A percentile compares a stretch with the other conserved stretches of the same genome.
phyloP scores from a whole-genome alignment of 2,113 vertebrate genomes.

The Oryzias woworae region DNA sequence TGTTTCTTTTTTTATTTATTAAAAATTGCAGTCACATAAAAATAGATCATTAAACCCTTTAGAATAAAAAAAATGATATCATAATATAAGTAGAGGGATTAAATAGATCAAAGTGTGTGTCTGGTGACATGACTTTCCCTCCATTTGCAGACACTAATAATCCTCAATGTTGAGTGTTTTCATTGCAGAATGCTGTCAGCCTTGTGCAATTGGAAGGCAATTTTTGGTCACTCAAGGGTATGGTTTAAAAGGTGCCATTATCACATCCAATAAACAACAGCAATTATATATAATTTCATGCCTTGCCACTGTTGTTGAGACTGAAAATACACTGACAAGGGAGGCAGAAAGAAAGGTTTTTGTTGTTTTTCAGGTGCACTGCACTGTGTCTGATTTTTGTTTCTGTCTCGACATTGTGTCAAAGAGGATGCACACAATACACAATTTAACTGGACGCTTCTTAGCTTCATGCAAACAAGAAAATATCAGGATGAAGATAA shows the following conservation, averaged over 20 bases:
- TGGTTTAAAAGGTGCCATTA: conserved; percentile 68
- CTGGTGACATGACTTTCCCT: conserved; percentile 4
- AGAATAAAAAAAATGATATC: background rate
- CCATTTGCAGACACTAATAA: conserved; percentile 5
- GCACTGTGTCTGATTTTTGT: conserved; percentile 3
- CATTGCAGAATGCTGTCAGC: conserved; percentile 55
- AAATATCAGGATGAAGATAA: background rate
- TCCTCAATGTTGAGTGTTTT: conserved; percentile 19
- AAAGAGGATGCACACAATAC: background rate
- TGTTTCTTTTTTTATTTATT: too few species aligned
- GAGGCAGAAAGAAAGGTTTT: conserved; percentile 22
- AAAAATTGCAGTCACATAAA: too few species aligned
- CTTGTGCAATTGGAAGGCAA: conserved; percentile 68
- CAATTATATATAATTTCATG: conserved; percentile 69
- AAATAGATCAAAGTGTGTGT: conserved; percentile 2
- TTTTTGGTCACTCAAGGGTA: conserved; percentile 49
- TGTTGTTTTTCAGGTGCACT: conserved; percentile 21
- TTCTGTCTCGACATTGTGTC: conserved; percentile 11
- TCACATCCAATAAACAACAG: conserved; percentile 63
- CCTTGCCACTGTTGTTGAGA: conserved; percentile 47
- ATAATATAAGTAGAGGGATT: fast-evolving
- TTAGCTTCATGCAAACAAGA: background rate
- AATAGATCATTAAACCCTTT: background rate
- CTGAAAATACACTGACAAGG: conserved; percentile 52
- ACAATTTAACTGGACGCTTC: background rate